phyloP scores from a whole-genome alignment of 2,113 vertebrate species.

The Epinephelus fuscoguttatus region DNA sequence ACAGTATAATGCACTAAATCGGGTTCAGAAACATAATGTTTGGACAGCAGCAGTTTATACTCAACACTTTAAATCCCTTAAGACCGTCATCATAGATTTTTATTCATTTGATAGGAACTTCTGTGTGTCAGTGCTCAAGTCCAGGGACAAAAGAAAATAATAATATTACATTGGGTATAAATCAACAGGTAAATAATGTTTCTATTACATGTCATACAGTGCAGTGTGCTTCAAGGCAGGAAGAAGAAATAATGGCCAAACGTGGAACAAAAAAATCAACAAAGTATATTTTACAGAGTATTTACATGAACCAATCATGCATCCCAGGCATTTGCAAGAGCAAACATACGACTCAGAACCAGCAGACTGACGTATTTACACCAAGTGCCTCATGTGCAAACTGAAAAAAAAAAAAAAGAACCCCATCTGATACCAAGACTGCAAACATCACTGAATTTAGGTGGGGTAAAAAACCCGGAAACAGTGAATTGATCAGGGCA shows the following conservation, averaged over 20 bases:
- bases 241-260: conserved; percentile 26
- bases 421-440: neutral
- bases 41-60: conserved; percentile 27
- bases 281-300: conserved; percentile 51
- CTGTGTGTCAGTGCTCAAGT: conserved; percentile 14
- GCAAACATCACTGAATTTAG: conserved; percentile 18
- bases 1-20: conserved; percentile 25
- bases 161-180: conserved; percentile 7
- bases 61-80: conserved; percentile 17
- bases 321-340: conserved; percentile 6
- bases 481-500: neutral
- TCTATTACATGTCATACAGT: conserved; percentile 44
- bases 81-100: neutral
- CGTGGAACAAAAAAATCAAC: conserved; percentile 9
- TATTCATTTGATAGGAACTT: neutral
- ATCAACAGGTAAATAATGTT: conserved; percentile 13
- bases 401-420: neutral
- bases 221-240: conserved; percentile 48
- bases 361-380: conserved; percentile 32
- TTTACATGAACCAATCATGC: conserved; percentile 57
- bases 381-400: conserved; percentile 44
- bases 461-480: neutral
- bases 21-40: neutral
- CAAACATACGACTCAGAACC: conserved; percentile 25
- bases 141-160: conserved; percentile 22